Evolutionary conservation across 2,797 vertebrate genomes (phyloP).

Genomic region (Phrynocephalus guinanensis): DNA sequence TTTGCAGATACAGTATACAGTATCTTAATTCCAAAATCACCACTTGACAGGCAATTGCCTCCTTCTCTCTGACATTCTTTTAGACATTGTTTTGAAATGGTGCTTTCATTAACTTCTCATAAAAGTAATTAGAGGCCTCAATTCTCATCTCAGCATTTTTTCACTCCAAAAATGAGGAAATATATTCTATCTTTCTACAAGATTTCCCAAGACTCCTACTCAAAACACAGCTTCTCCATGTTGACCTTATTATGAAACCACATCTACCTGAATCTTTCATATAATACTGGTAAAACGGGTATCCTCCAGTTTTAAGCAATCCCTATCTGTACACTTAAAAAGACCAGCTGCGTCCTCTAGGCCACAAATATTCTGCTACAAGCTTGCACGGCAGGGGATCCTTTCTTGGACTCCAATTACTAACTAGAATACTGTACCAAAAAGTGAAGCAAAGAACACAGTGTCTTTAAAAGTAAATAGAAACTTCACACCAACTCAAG

Average conservation of each 20-base stretch:
- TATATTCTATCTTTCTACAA: neutral
- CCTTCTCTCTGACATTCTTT: neutral
- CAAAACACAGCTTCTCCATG: neutral
- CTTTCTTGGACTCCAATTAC: neutral
- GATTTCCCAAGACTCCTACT: neutral
- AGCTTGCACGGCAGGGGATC: neutral
- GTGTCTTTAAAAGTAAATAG: neutral
- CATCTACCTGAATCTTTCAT: neutral
- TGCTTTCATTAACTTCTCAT: neutral
- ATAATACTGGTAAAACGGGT: neutral
- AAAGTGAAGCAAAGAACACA: neutral
- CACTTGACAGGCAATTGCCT: neutral
- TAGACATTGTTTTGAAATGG: neutral
- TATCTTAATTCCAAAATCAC: neutral
- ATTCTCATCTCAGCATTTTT: neutral
- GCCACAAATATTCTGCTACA: neutral
- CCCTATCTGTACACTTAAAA: neutral
- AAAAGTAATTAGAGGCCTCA: neutral
- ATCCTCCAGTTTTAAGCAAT: neutral
- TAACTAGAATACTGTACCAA: neutral
- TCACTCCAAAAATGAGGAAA: neutral
- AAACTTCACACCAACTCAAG: neutral
- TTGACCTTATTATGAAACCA: constrained; percentile 5
- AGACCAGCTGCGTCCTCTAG: neutral
- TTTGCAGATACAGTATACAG: neutral